Percentiles rank a stretch among this genome's conserved stretches.
Evolutionary conservation across 2,797 vertebrate genomes (phyloP).

Genomic region (Pterois miles): DNA sequence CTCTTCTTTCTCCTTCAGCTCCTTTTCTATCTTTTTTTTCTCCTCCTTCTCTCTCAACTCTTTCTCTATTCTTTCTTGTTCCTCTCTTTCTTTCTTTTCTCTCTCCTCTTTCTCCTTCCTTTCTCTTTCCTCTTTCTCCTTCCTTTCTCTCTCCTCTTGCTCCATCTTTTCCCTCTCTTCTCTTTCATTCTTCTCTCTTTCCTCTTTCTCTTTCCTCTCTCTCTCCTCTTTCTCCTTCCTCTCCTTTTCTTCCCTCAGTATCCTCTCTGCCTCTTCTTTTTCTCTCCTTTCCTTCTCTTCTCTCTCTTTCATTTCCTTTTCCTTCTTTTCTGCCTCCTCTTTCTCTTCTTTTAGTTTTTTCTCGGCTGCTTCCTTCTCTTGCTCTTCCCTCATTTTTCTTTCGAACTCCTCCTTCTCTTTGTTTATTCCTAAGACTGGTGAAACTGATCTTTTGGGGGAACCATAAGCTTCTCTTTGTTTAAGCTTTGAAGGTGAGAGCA

Average conservation of each 20-base stretch:
- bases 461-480: constrained; percentile 78
- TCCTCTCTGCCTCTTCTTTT: not conserved
- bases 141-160: constrained; percentile 24
- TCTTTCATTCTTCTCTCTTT: constrained; percentile 7
- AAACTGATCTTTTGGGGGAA: constrained; percentile 72
- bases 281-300: not conserved
- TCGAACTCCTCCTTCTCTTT: constrained; percentile 56
- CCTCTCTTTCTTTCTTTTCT: constrained; percentile 18
- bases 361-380: constrained; percentile 66
- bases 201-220: constrained; percentile 18
- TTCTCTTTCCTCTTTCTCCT: constrained; percentile 15
- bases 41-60: constrained; percentile 8
- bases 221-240: constrained; percentile 10
- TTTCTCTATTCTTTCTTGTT: constrained; percentile 5
- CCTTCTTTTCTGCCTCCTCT: constrained; percentile 47
- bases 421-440: constrained; percentile 58
- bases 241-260: not conserved
- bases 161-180: constrained; percentile 8
- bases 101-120: constrained; percentile 16
- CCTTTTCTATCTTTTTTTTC: constrained; percentile 34
- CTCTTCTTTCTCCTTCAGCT: constrained; percentile 11
- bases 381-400: constrained; percentile 60
- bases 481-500: constrained; percentile 79
- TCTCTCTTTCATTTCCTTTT: constrained; percentile 45
- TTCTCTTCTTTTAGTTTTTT: constrained; percentile 48